Conservation (phyloP, 2,888 invertebrate species). For the Cheilosia vulpina region DNA sequence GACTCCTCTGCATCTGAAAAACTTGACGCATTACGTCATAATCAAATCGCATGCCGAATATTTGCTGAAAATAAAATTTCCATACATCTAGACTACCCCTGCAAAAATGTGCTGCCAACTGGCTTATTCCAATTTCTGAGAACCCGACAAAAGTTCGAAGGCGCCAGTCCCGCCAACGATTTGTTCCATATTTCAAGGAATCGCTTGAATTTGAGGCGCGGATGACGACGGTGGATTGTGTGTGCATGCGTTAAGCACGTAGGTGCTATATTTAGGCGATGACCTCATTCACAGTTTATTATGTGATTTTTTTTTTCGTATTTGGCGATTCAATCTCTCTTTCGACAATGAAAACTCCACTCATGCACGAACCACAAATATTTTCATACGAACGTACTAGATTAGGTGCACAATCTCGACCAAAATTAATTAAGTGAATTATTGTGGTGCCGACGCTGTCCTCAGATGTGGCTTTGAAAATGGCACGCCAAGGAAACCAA, state of each 20-base stretch:
- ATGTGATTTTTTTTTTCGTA: conserved; percentile 1
- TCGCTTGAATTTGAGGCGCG: conserved; percentile 30
- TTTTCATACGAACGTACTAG: conserved; percentile 7
- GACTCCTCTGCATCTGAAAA: no score
- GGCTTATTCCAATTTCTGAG: conserved; percentile 3
- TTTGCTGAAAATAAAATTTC: neutral
- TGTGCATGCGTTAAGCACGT: neutral
- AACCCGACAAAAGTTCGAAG: conserved; percentile 25
- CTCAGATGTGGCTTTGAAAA: conserved; percentile 23
- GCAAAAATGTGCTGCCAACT: conserved; percentile 12
- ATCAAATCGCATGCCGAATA: no score
- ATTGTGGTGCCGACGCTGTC: neutral
- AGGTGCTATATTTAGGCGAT: conserved; percentile 48
- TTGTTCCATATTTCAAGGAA: conserved; percentile 55
- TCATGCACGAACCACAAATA: conserved; percentile 24
- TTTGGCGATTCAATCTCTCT: conserved; percentile 20
- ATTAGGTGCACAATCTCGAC: neutral
- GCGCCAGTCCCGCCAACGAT: conserved; percentile 43
- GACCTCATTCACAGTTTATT: conserved; percentile 51
- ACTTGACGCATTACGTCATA: no score
- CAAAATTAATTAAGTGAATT: no score
- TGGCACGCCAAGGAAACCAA: conserved; percentile 16
- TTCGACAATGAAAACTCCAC: conserved; percentile 24
- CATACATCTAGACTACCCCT: neutral
- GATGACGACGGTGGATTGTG: conserved; percentile 7